Percentiles rank a stretch among this genome's conserved stretches.
phyloP scores from a whole-genome alignment of 1,140 invertebrate species.

The Ditylenchus dipsaci region DNA sequence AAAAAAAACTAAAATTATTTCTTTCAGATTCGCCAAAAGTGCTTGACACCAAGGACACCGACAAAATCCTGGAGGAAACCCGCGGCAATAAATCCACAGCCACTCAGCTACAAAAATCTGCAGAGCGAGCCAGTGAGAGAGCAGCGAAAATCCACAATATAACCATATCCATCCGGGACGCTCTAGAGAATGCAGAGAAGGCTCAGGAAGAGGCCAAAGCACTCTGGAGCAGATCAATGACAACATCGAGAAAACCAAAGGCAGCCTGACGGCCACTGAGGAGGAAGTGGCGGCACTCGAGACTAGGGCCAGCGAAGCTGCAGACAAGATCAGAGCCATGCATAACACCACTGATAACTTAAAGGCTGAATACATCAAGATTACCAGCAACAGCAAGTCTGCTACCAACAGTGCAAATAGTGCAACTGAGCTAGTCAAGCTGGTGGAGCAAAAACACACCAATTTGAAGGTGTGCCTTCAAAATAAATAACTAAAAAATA shows the following conservation, averaged over 20 bases:
- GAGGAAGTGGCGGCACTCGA: constrained; percentile 31
- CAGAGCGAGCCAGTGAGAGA: constrained; percentile 34
- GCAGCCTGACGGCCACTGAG: constrained; percentile 25
- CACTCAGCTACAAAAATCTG: constrained; percentile 42
- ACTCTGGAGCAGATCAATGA: constrained; percentile 34
- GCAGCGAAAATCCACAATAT: constrained; percentile 43
- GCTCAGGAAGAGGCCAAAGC: constrained; percentile 35
- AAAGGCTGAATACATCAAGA: constrained; percentile 47
- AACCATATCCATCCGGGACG: constrained; percentile 32
- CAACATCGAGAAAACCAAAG: constrained; percentile 19
- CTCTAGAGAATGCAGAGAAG: constrained; percentile 36
- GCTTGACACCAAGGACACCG: constrained; percentile 53
- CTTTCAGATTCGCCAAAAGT: constrained; percentile 50
- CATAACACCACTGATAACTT: constrained; percentile 42
- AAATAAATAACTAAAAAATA: background rate
- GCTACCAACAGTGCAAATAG: constrained; percentile 33
- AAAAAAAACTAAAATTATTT: constrained; percentile 8
- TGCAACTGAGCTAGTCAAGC: constrained; percentile 33
- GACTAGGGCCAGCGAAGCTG: constrained; percentile 25
- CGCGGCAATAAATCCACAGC: constrained; percentile 51
- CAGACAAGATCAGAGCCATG: constrained; percentile 21
- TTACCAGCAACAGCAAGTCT: constrained; percentile 41
- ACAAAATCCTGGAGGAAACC: constrained; percentile 53
- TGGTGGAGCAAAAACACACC: constrained; percentile 33
- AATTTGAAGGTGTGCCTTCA: constrained; percentile 28